These are phyloP conservation scores for Batillaria attramentaria DNA, from an alignment of 1,140 invertebrate species.

Conservation along the genomic window DNA sequence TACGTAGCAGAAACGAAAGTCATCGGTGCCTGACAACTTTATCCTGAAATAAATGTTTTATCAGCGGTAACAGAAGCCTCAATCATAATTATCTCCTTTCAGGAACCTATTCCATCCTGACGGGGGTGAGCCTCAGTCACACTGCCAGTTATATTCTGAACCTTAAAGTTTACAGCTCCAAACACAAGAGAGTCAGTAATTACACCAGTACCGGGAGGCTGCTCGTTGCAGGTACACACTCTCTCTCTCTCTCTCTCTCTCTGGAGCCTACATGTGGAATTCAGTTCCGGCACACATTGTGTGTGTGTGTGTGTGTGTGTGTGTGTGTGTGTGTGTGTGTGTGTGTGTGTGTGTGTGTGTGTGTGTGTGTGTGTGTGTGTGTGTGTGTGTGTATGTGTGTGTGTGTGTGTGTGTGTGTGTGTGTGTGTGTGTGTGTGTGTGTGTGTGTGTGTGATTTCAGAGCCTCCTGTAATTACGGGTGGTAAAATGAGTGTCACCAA, in stretches of 20 bases:
- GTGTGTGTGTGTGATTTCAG: constrained; percentile 5
- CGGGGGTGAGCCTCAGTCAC: too few relatives aligned
- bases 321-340: constrained; percentile 2
- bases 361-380: neutral
- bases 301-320: neutral
- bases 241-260: neutral
- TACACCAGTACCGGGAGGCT: neutral
- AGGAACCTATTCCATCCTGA: too few relatives aligned
- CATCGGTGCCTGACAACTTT: too few relatives aligned
- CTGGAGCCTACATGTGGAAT: neutral
- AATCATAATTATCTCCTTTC: too few relatives aligned
- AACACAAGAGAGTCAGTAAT: neutral
- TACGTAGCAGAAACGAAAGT: too few relatives aligned
- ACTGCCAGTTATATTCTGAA: neutral
- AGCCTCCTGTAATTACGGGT: too few relatives aligned
- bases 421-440: constrained; percentile 14
- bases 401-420: neutral
- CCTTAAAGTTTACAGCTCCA: neutral
- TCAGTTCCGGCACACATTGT: neutral
- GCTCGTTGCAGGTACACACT: neutral
- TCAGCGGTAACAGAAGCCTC: too few relatives aligned
- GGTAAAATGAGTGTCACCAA: too few relatives aligned
- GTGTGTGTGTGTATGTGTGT: constrained; percentile 4
- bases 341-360: constrained; percentile 7
- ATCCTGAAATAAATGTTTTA: too few relatives aligned